Percentiles rank a stretch among this genome's conserved stretches.
phyloP scores from a whole-genome alignment of 2,888 invertebrate species.

The Drosophila melanosoma region DNA sequence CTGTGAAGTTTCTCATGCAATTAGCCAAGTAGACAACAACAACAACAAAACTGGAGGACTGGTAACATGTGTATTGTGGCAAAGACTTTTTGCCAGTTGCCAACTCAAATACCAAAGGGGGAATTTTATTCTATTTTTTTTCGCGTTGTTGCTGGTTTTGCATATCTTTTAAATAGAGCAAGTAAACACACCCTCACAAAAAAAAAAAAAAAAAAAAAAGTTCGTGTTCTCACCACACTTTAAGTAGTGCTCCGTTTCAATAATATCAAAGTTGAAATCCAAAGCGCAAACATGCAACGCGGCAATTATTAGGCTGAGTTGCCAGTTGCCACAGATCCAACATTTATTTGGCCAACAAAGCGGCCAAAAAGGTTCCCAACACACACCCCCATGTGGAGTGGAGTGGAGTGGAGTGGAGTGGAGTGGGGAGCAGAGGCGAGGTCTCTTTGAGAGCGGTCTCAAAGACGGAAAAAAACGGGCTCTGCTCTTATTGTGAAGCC shows the following conservation, averaged over 20 bases:
- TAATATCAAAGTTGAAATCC: conserved; percentile 75
- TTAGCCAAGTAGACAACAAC: conserved; percentile 53
- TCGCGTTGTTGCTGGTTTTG: conserved; percentile 48
- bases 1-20: conserved; percentile 73
- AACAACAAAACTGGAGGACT: conserved; percentile 35
- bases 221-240: conserved; percentile 64
- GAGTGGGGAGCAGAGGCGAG: neutral
- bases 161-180: conserved; percentile 56
- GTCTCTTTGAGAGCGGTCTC: neutral
- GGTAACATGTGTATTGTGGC: conserved; percentile 57
- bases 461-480: neutral
- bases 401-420: neutral
- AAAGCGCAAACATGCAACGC: conserved; percentile 66
- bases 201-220: conserved; percentile 15
- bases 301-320: conserved; percentile 65
- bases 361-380: conserved; percentile 55
- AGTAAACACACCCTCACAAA: conserved; percentile 49
- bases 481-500: conserved; percentile 12
- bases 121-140: conserved; percentile 3
- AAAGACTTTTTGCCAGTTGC: conserved; percentile 1
- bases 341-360: conserved; percentile 52
- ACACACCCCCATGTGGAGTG: conserved; percentile 11
- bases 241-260: conserved; percentile 24
- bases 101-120: conserved; percentile 59
- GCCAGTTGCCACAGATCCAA: conserved; percentile 27